phyloP scores from a whole-genome alignment of 2,113 vertebrate species.

The Sorex araneus region DNA sequence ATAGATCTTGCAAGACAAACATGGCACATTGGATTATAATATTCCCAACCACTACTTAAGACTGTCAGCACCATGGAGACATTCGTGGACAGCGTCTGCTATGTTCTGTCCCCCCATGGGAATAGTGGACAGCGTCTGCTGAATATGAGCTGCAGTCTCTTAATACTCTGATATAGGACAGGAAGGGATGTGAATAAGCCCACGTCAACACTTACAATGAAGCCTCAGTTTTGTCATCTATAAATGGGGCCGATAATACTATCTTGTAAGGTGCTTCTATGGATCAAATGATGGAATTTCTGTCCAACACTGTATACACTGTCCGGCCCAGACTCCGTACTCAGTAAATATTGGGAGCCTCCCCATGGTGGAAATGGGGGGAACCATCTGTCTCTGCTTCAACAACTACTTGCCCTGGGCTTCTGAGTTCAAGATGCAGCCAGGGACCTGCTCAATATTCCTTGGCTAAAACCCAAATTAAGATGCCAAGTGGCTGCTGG shows the following conservation, averaged over 20 bases:
- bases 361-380: background rate
- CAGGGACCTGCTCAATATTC: background rate
- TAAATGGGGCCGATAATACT: background rate
- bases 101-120: too few relatives aligned
- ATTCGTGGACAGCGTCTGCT: background rate
- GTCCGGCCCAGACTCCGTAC: background rate
- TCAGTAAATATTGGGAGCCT: constrained; percentile 6
- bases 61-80: too few relatives aligned
- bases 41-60: background rate
- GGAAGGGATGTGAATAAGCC: background rate
- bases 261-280: background rate
- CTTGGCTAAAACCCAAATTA: background rate
- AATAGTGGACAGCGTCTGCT: background rate
- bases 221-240: background rate
- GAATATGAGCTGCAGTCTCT: background rate
- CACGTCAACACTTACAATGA: constrained; percentile 4
- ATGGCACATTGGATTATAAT: background rate
- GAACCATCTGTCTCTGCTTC: constrained; percentile 13
- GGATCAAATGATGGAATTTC: background rate
- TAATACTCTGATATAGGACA: background rate
- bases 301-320: background rate
- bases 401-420: background rate
- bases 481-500: constrained; percentile 20
- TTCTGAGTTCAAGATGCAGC: background rate
- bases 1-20: background rate